Conservation (phyloP, 2,888 invertebrate species). For the Agrilus mali region DNA sequence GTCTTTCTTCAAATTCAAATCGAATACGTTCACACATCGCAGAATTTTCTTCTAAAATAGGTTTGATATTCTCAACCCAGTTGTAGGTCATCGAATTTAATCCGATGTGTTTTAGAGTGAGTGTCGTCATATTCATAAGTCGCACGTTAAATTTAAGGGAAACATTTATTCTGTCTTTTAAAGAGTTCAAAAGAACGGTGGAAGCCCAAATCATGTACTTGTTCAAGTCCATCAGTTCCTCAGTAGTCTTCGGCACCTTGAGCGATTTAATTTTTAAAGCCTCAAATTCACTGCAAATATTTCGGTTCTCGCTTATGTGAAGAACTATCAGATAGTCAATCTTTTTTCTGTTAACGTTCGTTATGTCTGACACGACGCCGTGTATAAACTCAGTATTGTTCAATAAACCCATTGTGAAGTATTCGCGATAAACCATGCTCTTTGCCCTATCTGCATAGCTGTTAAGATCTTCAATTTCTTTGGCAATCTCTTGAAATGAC, state of each 20-base stretch:
- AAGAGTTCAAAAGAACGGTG: conserved; percentile 52
- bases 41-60: conserved; percentile 70
- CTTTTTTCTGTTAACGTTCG: conserved; percentile 45
- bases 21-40: conserved; percentile 69
- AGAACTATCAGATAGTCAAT: conserved; percentile 48
- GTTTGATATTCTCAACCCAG: conserved; percentile 71
- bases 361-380: conserved; percentile 45
- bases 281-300: conserved; percentile 61
- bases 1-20: conserved; percentile 70
- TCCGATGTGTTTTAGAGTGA: conserved; percentile 61
- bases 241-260: conserved; percentile 63
- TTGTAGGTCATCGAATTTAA: conserved; percentile 72
- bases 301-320: conserved; percentile 52
- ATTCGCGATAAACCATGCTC: conserved; percentile 51
- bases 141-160: conserved; percentile 53
- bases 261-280: conserved; percentile 54
- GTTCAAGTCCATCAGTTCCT: conserved; percentile 69
- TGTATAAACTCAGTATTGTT: conserved; percentile 49
- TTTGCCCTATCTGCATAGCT: conserved; percentile 46
- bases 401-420: conserved; percentile 52
- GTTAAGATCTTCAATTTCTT: conserved; percentile 48
- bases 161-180: conserved; percentile 56
- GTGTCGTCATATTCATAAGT: conserved; percentile 64
- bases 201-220: conserved; percentile 66
- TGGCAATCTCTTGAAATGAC: conserved; percentile 46